Base-by-base conservation (phyloP, 2,888 invertebrate species). In the Drosophila yooni region DNA sequence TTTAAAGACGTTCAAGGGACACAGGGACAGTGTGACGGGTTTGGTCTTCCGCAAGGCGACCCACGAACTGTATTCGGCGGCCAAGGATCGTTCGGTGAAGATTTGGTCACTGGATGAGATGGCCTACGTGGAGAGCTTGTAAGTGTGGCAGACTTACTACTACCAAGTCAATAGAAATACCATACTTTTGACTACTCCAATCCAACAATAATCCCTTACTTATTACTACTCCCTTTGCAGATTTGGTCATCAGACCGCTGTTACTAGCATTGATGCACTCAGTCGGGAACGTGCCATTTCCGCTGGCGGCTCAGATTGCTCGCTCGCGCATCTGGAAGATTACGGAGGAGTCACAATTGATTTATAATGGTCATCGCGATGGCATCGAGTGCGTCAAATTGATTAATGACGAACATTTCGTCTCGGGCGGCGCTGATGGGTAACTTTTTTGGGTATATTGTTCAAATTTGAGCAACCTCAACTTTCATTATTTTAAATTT, bases 21-120 rank as follows among this genome's bases (percentile, higher is more conserved):
- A 98, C 91, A 95, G 96, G 87, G 96, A 95, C 78, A 91, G 94
- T 29, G 95, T 98, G 0, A 95, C 96, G 1, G 97, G 97, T 15
- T 92, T 99, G 60, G 96, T 96, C 18, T 98, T 99, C 93, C 96
- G 98, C 85, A 96, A 95, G 91, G 96, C 96, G 79, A 96, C 97
- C 4, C 97, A 98, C 93, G 96, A 97, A 61, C 94, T 99, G 70
- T 99, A 96, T 91, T 96, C 97, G 0, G 95, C 95, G 4, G 96
- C 96, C 70, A 95, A 95, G 92, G 97, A 97, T 91, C 94, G 96
- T 79, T 95, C 96, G 21, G 96, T 99, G 0, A 98, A 98, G 94
- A 96, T 98, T 67, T 99, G 99, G 99, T 97, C 97, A 79, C 94
- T 99, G 63, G 97, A 98, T 94, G 99, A 99, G 93, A 97, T 98